Evolutionary conservation across 2,113 vertebrate species (phyloP), one percentile per base, ranked within the genome.

Genomic region (Coreoperca whiteheadi): DNA sequence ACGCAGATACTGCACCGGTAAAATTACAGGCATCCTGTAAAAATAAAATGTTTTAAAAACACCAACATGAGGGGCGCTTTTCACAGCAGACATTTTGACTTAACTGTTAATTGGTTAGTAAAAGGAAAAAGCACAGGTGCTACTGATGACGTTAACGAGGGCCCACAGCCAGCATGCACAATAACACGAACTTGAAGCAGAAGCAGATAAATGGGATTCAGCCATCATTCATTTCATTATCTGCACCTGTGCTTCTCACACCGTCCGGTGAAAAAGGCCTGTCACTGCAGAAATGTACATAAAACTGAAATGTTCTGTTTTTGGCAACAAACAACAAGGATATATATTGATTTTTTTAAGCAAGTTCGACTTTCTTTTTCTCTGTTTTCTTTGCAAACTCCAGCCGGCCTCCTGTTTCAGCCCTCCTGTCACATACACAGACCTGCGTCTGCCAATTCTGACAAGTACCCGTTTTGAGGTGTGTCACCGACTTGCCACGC

Each of bases 401-500:
- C 73, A 8, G 11, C 23, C 18, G 5, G 34, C 21, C 41, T 59
- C 63, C 39, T 32, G 28, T 59, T 39, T 46, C 73, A 18, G 28
- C 43, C 4, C 71, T 43, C 8, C 8, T 59, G 59, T 54, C 21
- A 25, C 51, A 18, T 14, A 78, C 57, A 65, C 56, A 43, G 46
- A 79, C 66, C 37, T 12, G 46, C 48, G 61, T 53, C 53, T 59
- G 72, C 54, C 56, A 18, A 39, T 59, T 59, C 34, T 70, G 53
- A 23, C 50, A 11, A 3, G 37, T 67, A n/a, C n/a, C 57, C 51
- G 10, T 39, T n/a, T 21, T 14, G 39, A 83, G 66, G 73, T 32
- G 51, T 84, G 79, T 89, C 83, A 76, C 41, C 81, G 79, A 86
- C 85, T 80, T 86, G 89, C 93, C 78, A 85, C 90, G 78, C 86